These are phyloP conservation scores for Pyxicephalus adspersus DNA, from an alignment of 2,113 vertebrate species.

Conservation along the genomic window DNA sequence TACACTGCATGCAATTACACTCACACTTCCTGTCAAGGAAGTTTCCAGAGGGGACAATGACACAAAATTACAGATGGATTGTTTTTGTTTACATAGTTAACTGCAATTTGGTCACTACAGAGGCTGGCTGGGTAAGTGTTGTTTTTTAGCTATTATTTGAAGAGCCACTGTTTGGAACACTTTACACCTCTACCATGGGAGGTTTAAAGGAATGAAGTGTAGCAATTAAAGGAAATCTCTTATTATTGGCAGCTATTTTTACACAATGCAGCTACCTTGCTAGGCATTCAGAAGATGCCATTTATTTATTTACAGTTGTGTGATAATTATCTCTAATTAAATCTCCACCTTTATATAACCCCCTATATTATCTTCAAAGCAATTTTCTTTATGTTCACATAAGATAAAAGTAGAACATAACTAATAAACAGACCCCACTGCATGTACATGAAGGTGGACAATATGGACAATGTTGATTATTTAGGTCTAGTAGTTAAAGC, in stretches of 20 bases:
- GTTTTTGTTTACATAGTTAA: conserved; percentile 44
- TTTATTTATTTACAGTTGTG: conserved; percentile 26
- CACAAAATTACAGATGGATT: conserved; percentile 30
- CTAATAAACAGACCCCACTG: no score
- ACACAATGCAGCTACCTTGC: conserved; percentile 17
- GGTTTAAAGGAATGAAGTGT: conserved; percentile 34
- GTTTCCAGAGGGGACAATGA: not conserved
- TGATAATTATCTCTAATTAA: not conserved
- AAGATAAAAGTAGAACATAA: no score
- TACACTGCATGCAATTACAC: conserved; percentile 14
- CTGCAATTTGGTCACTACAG: conserved; percentile 33
- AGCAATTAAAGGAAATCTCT: conserved; percentile 27
- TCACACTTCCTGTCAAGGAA: conserved; percentile 11
- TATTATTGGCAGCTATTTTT: conserved; percentile 30
- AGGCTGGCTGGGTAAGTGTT: conserved; percentile 23
- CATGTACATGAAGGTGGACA: no score
- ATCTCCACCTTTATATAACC: conserved; percentile 4
- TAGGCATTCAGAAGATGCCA: not conserved
- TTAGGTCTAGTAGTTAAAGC: no score
- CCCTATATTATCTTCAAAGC: not conserved
- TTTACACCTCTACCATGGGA: conserved; percentile 31
- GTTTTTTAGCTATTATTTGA: conserved; percentile 26
- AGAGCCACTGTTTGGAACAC: conserved; percentile 38
- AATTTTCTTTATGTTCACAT: no score
- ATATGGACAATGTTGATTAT: no score